Percentiles rank a stretch among this genome's conserved stretches.
These are phyloP conservation scores for Serinus canaria DNA, from an alignment of 2,113 vertebrate genomes.

Conservation along the genomic window DNA sequence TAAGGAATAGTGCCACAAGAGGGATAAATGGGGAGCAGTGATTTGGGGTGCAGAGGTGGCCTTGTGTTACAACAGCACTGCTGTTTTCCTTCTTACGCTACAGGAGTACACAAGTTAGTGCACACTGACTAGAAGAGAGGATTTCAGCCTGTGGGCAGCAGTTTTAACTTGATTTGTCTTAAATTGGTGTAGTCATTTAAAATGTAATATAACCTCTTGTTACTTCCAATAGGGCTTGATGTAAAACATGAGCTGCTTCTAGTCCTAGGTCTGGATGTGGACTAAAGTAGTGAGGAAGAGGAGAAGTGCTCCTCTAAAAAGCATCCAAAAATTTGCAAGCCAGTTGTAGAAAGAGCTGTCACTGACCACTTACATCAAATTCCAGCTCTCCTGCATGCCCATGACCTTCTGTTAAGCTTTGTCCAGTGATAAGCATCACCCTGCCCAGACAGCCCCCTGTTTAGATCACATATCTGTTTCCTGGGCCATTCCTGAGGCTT, in stretches of 20 bases:
- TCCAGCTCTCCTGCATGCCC: background rate
- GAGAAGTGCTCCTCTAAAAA: background rate
- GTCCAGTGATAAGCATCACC: background rate
- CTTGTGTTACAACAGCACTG: background rate
- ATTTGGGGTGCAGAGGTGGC: background rate
- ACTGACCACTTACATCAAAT: background rate
- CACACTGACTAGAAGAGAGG: background rate
- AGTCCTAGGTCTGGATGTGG: background rate
- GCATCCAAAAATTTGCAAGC: background rate
- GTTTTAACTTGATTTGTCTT: constrained; percentile 52
- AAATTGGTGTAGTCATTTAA: constrained; percentile 50
- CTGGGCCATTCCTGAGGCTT: background rate
- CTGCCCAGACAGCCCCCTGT: background rate
- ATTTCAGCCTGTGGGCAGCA: constrained; percentile 45
- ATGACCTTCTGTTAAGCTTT: background rate
- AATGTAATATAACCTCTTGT: constrained; percentile 30
- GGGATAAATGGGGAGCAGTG: background rate
- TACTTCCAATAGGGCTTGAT: constrained; percentile 34
- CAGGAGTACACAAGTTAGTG: background rate
- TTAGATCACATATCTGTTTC: background rate
- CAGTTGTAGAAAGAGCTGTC: background rate
- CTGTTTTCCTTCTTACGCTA: background rate
- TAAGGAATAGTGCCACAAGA: background rate
- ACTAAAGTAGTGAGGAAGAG: background rate
- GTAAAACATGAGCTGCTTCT: background rate